Evolutionary conservation across 2,113 vertebrate genomes (phyloP).

Genomic region (Bostrychus sinensis): DNA sequence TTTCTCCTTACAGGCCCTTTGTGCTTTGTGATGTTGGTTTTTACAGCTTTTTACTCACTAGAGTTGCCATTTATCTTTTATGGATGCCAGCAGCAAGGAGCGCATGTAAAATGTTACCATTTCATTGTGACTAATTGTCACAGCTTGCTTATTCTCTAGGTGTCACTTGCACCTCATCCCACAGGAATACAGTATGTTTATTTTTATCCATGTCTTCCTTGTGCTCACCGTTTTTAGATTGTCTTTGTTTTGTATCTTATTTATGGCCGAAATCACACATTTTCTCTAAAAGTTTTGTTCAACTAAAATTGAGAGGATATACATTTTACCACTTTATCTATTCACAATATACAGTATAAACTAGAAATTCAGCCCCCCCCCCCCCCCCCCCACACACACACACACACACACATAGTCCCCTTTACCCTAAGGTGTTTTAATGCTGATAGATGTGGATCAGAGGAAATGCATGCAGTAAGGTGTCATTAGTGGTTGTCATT

Average conservation of each 20-base stretch:
- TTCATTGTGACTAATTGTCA: constrained; percentile 75
- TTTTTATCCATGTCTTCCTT: constrained; percentile 1
- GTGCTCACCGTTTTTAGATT: background rate
- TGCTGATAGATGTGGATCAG: constrained; percentile 27
- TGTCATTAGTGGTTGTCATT: constrained; percentile 45
- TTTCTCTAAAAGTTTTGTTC: background rate
- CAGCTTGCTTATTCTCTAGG: constrained; percentile 58
- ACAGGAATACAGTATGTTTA: constrained; percentile 57
- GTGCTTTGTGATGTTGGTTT: constrained; percentile 81
- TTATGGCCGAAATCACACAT: background rate
- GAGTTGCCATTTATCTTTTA: constrained; percentile 80
- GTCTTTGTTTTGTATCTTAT: background rate
- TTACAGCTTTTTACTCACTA: constrained; percentile 75
- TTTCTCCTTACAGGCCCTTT: constrained; percentile 77
- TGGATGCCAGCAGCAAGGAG: constrained; percentile 68
- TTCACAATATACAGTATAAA: no score
- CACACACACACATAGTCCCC: background rate
- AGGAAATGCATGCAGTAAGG: constrained; percentile 29
- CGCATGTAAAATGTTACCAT: constrained; percentile 60
- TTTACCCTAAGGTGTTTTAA: constrained; percentile 31
- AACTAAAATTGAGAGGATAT: no score
- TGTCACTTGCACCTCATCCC: constrained; percentile 61
- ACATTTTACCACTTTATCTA: no score
- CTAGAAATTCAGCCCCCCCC: no score
- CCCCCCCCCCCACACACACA: no score